Base-by-base conservation (phyloP, 2,113 vertebrate species). In the Choloepus hoffmanni region DNA sequence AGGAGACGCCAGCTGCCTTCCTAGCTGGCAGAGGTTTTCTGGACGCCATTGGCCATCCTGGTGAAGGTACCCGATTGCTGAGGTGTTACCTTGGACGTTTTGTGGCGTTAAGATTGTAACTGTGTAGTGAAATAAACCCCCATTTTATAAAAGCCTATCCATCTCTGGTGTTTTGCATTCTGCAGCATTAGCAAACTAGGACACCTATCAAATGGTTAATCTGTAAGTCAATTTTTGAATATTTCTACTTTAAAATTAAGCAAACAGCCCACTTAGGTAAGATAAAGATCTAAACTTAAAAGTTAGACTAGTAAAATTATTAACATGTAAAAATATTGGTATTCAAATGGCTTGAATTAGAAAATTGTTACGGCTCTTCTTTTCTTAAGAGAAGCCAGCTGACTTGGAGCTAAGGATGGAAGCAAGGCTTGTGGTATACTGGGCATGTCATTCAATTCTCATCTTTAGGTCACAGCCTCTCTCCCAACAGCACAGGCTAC, bases 241-340 rank as follows among this genome's bases (percentile, higher is more conserved):
- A 87, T 40, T 73, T 43, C 7, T 24, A 26, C 55, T 63, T 89
- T 62, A 78, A 90, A 94, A 84, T 60, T 73, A 72, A 90, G 62
- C 55, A 73, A 85, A 53, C 60, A 85, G 50, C 1, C 21, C 36
- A 63, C 36, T 92, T 74, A 90, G 30, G 48, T 70, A 73, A 77
- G 6, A 79, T 83, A 82, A 93, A 84, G 28, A 92, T 62, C 33
- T 74, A 45, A 36, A 63, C 30, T 89, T 86, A 85, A 92, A 86
- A 67, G 26, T 72, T 30, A 58, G 36, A 45, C 26, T 53, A 72
- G 19, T 82, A 85, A 93, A 95, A 74, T 9, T n/a, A 55, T 43
- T 43, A 87, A 40, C n/a, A 23, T 72, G 74, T 15, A 86, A 94
- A 94, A 83, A 82, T n/a, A 78, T 0, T 92, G 24, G 53, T 65